phyloP scores from a whole-genome alignment of 2,797 vertebrate species.

The Naso thynnoides region DNA sequence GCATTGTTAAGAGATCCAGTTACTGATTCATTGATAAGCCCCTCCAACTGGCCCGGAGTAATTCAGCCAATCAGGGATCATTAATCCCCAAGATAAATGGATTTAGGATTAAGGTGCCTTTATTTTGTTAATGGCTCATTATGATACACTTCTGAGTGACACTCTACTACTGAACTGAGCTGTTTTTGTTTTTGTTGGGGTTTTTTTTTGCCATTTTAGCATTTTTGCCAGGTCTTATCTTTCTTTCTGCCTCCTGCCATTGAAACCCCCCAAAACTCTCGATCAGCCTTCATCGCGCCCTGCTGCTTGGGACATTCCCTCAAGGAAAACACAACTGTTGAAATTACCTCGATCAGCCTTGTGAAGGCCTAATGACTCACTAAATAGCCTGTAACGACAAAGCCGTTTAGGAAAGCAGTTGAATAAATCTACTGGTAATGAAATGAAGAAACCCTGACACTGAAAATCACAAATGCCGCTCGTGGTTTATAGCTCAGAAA shows the following conservation, averaged over 20 bases:
- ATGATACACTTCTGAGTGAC: constrained; percentile 54
- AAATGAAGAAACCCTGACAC: constrained; percentile 42
- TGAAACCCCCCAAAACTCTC: constrained; percentile 18
- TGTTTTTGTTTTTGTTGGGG: constrained; percentile 1
- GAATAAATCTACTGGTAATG: constrained; percentile 64
- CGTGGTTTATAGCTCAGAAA: constrained; percentile 18
- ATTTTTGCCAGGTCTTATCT: not conserved
- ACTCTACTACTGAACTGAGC: constrained; percentile 36
- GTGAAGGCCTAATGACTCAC: constrained; percentile 65
- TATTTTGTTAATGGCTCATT: constrained; percentile 65
- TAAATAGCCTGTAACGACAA: constrained; percentile 60
- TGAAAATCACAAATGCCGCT: not conserved
- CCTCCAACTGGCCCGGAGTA: constrained; percentile 72
- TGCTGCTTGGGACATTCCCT: constrained; percentile 39
- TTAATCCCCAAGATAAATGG: constrained; percentile 78
- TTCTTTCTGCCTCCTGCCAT: constrained; percentile 38
- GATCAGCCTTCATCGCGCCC: constrained; percentile 30
- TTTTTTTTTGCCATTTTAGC: not conserved
- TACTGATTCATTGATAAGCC: constrained; percentile 78
- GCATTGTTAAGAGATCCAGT: constrained; percentile 76
- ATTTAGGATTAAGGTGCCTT: constrained; percentile 62
- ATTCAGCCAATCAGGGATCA: constrained; percentile 77
- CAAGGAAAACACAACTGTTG: constrained; percentile 55
- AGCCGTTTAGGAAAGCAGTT: constrained; percentile 57
- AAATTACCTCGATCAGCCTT: constrained; percentile 55